Evolutionary conservation across 2,888 invertebrate species (phyloP).

Genomic region (Campaea margaritaria): DNA sequence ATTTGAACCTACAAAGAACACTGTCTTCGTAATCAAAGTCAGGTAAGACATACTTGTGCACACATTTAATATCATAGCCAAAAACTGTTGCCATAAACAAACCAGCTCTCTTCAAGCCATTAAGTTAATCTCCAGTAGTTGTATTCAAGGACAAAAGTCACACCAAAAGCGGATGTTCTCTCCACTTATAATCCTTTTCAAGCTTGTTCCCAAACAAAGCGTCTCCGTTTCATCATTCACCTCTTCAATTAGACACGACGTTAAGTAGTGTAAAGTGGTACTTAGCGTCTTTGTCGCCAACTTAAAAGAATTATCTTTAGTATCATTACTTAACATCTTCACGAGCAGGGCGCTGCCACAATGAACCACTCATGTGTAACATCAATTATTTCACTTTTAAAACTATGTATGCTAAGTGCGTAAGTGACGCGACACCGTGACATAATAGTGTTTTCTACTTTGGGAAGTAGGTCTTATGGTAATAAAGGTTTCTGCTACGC

Average conservation of each 20-base stretch:
- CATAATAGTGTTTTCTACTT: constrained; percentile 24
- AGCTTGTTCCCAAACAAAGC: constrained; percentile 1
- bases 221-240: constrained; percentile 14
- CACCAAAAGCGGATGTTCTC: constrained; percentile 21
- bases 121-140: constrained; percentile 7
- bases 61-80: too few species aligned
- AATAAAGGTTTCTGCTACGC: constrained; percentile 16
- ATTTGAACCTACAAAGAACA: too few species aligned
- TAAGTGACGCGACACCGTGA: constrained; percentile 13
- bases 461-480: constrained; percentile 18
- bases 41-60: too few species aligned
- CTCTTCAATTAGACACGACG: constrained; percentile 23
- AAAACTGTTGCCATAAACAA: too few species aligned
- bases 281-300: constrained; percentile 24
- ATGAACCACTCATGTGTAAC: constrained; percentile 4
- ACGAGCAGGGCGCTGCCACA: constrained; percentile 21
- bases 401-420: constrained; percentile 16
- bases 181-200: background rate
- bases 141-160: background rate
- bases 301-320: constrained; percentile 30
- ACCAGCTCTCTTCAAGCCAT: too few species aligned
- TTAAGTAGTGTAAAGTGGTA: constrained; percentile 28
- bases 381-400: constrained; percentile 10
- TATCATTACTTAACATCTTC: constrained; percentile 22
- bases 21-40: too few species aligned